Conservation (phyloP, 37 sponge, comb jelly and placozoan species). For the Aplysina aerophoba region DNA sequence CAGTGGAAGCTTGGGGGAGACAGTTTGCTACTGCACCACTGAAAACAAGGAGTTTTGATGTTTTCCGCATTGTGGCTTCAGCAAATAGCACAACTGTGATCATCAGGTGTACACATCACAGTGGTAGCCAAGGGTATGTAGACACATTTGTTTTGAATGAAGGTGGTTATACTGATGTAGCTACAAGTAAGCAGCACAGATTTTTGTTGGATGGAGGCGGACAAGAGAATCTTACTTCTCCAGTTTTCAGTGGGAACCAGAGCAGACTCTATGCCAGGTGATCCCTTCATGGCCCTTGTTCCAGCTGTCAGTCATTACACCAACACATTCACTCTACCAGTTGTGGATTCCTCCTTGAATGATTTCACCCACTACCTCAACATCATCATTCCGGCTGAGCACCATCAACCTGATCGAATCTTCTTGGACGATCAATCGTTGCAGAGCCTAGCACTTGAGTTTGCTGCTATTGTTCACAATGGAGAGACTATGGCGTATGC, state of each 20-base stretch:
- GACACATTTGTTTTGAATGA: not conserved
- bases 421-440: not conserved
- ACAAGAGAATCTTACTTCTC: slow-evolving; percentile 35
- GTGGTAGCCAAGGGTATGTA: not conserved
- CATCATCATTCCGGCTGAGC: not conserved
- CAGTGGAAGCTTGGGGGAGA: slow-evolving; percentile 62
- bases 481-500: too few relatives aligned
- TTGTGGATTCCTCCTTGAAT: not conserved
- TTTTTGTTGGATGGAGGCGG: slow-evolving; percentile 47
- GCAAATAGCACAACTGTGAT: slow-evolving; percentile 35
- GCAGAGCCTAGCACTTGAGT: not conserved
- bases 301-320: slow-evolving; percentile 72
- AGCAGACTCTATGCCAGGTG: slow-evolving; percentile 8
- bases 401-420: not conserved
- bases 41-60: not conserved
- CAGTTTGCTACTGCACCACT: slow-evolving; percentile 42
- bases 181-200: not conserved
- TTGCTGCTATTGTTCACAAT: too few relatives aligned
- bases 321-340: slow-evolving; percentile 30
- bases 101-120: slow-evolving; percentile 14
- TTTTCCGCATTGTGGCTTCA: slow-evolving; percentile 39
- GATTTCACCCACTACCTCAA: not conserved
- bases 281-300: slow-evolving; percentile 66
- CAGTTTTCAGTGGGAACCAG: slow-evolving; percentile 38
- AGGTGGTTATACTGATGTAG: slow-evolving; percentile 35